phyloP scores from a whole-genome alignment of 2,113 vertebrate genomes.

The Phalacrocorax pelagicus region DNA sequence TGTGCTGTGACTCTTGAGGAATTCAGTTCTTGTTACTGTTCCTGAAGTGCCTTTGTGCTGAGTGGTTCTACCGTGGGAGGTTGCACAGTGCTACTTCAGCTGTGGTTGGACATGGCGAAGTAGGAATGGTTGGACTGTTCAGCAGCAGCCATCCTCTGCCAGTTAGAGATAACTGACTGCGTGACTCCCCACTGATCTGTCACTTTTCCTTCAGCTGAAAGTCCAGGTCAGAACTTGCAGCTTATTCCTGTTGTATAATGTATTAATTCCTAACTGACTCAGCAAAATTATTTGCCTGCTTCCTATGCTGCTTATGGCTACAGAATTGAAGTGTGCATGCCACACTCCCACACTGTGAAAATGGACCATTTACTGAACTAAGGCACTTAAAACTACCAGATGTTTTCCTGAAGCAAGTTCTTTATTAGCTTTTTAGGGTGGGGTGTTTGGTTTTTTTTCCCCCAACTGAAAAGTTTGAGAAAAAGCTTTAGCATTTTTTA shows the following conservation, averaged over 20 bases:
- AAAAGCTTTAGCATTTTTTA: slow-evolving; percentile 3
- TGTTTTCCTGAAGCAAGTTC: not conserved
- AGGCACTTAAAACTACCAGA: not conserved
- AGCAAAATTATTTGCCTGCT: not conserved
- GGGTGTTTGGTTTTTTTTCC: not conserved
- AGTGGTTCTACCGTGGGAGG: not conserved
- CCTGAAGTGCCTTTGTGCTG: not conserved
- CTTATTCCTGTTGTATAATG: not conserved
- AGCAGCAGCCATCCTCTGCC: not conserved
- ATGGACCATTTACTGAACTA: not conserved
- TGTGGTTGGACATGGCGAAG: not conserved
- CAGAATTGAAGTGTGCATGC: not conserved
- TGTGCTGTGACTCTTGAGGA: not conserved
- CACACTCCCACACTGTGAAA: not conserved
- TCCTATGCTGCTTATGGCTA: not conserved
- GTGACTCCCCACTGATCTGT: not conserved
- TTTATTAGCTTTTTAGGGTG: not conserved
- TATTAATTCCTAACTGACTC: slow-evolving; percentile 1
- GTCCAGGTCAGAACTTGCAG: not conserved
- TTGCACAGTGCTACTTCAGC: not conserved
- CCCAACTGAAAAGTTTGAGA: not conserved
- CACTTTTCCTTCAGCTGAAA: not conserved
- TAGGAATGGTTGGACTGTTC: not conserved
- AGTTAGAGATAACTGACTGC: not conserved
- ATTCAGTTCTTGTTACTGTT: fast-evolving